phyloP scores from a whole-genome alignment of 1,140 invertebrate species.

The Tetraneura akinire region DNA sequence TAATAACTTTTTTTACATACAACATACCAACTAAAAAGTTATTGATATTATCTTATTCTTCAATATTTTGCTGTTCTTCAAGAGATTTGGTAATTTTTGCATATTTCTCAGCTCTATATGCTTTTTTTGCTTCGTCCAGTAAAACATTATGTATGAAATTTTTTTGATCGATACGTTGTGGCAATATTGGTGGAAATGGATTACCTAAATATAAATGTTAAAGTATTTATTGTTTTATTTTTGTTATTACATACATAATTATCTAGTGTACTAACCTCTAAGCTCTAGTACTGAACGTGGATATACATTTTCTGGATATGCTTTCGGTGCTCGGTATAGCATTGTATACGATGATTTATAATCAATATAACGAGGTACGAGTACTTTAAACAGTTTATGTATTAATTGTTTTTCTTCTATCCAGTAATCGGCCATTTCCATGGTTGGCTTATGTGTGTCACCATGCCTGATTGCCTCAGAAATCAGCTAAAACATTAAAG shows the following conservation, averaged over 20 bases:
- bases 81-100: constrained; percentile 59
- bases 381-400: constrained; percentile 91
- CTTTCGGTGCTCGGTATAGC: constrained; percentile 70
- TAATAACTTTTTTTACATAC: constrained; percentile 19
- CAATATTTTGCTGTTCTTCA: constrained; percentile 6
- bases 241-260: background rate
- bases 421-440: constrained; percentile 90
- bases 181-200: constrained; percentile 65
- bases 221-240: background rate
- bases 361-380: constrained; percentile 79
- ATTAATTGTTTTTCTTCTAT: constrained; percentile 84
- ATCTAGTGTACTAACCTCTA: constrained; percentile 52
- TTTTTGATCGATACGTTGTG: constrained; percentile 63
- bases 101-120: constrained; percentile 62
- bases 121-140: constrained; percentile 72
- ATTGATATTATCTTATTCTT: background rate
- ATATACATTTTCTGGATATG: constrained; percentile 60
- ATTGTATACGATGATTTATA: constrained; percentile 72
- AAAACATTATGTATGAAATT: constrained; percentile 72
- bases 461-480: constrained; percentile 85
- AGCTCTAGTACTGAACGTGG: constrained; percentile 75
- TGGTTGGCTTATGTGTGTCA: constrained; percentile 78
- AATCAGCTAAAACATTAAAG: constrained; percentile 78
- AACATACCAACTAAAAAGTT: background rate
- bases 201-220: constrained; percentile 53